Conservation (phyloP, 2,797 vertebrate species). For the Pseudopleuronectes americanus region DNA sequence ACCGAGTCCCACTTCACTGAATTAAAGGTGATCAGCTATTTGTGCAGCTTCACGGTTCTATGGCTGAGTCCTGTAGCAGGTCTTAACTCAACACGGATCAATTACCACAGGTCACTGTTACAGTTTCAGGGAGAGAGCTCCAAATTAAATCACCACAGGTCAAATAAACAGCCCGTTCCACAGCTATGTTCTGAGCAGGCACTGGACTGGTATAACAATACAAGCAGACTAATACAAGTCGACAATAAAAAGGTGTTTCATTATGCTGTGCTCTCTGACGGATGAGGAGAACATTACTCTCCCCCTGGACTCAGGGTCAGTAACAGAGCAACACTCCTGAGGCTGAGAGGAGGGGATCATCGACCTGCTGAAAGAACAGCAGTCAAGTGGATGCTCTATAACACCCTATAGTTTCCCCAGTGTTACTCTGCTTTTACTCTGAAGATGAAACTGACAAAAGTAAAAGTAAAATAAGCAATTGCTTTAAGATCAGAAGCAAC, state of each 20-base stretch:
- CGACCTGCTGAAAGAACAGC: not conserved
- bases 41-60: too few species aligned
- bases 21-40: too few species aligned
- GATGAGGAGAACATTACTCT: not conserved
- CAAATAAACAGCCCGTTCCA: too few species aligned
- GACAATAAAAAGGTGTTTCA: not conserved
- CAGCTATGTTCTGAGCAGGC: too few species aligned
- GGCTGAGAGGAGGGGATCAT: not conserved
- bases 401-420: not conserved
- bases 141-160: too few species aligned
- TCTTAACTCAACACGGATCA: too few species aligned
- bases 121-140: too few species aligned
- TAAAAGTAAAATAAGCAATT: not conserved
- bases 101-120: too few species aligned
- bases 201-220: too few species aligned
- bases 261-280: not conserved
- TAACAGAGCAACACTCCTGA: slow-evolving; percentile 10
- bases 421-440: not conserved
- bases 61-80: too few species aligned
- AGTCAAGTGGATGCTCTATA: slow-evolving; percentile 11
- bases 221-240: too few species aligned
- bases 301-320: not conserved
- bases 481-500: not conserved
- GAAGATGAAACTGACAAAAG: slow-evolving; percentile 1
- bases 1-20: too few species aligned